phyloP scores from a whole-genome alignment of 2,797 vertebrate genomes.

The Corythornis leucogaster region DNA sequence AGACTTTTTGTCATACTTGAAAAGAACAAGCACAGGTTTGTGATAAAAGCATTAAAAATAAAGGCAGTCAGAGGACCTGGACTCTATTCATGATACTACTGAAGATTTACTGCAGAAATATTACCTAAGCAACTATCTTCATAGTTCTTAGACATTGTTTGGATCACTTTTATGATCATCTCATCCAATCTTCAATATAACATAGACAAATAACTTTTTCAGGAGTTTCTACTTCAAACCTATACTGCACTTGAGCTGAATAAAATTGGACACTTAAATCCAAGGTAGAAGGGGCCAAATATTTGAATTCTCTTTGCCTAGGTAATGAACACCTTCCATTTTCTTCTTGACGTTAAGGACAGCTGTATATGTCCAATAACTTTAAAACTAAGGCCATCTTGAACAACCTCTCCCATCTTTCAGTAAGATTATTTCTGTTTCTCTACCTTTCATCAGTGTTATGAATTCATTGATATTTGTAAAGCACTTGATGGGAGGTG shows the following conservation, averaged over 20 bases:
- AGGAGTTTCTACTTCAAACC: background rate
- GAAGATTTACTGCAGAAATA: conserved; percentile 38
- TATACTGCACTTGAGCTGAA: conserved; percentile 20
- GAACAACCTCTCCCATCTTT: background rate
- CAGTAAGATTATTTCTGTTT: conserved; percentile 22
- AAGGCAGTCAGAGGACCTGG: background rate
- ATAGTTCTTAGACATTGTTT: conserved; percentile 54
- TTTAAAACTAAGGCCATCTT: conserved; percentile 13
- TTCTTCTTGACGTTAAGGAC: conserved; percentile 25
- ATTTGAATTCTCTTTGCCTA: conserved; percentile 29
- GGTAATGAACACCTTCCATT: conserved; percentile 38
- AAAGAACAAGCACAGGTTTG: background rate
- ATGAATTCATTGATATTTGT: conserved; percentile 38
- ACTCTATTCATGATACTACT: background rate
- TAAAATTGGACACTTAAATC: conserved; percentile 54
- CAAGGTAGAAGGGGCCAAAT: conserved; percentile 24
- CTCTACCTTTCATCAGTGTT: background rate
- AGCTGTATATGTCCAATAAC: background rate
- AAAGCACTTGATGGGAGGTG: conserved; percentile 4
- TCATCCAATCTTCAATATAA: conserved; percentile 4
- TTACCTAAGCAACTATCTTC: conserved; percentile 12
- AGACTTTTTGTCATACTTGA: background rate
- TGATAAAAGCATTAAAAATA: background rate
- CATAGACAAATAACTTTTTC: conserved; percentile 46
- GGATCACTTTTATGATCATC: conserved; percentile 52